Evolutionary conservation across 1,140 invertebrate species (phyloP).

Genomic region (Littorina saxatilis): DNA sequence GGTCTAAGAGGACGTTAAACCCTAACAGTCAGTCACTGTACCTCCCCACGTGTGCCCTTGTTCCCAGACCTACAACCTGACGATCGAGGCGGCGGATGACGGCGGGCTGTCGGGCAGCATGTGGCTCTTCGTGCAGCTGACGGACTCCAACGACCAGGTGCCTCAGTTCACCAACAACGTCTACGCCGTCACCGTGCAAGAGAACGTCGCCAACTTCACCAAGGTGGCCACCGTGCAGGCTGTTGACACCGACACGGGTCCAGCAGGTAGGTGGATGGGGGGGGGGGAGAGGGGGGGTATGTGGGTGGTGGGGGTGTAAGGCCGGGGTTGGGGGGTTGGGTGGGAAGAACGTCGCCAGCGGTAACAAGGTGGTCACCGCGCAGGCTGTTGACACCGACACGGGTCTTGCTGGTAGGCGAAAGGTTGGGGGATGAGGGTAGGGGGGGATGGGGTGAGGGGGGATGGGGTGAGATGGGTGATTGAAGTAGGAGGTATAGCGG

Average conservation of each 20-base stretch:
- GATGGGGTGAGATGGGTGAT: too few species aligned
- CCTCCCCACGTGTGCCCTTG: too few species aligned
- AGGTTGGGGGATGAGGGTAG: too few species aligned
- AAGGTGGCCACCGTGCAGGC: slow-evolving; percentile 50
- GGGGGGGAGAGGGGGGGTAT: too few species aligned
- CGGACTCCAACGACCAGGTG: slow-evolving; percentile 57
- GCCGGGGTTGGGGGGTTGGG: too few species aligned
- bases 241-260: slow-evolving; percentile 46
- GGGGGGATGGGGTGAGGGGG: too few species aligned
- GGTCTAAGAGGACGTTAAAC: too few species aligned
- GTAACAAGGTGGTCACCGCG: slow-evolving; percentile 48
- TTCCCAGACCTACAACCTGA: slow-evolving; percentile 45
- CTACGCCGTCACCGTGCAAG: slow-evolving; percentile 47
- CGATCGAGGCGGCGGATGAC: slow-evolving; percentile 52
- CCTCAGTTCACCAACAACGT: slow-evolving; percentile 55
- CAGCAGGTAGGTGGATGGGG: neutral
- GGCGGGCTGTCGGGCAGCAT: slow-evolving; percentile 46
- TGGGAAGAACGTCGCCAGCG: slow-evolving; percentile 53
- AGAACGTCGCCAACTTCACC: slow-evolving; percentile 52
- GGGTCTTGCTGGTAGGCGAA: neutral
- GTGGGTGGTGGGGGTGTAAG: too few species aligned
- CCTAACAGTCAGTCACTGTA: too few species aligned
- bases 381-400: slow-evolving; percentile 54
- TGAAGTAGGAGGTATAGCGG: slow-evolving; percentile 53
- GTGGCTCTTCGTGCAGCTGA: slow-evolving; percentile 51